These are phyloP conservation scores for Falco punctatus DNA, from an alignment of 2,113 vertebrate species.

Conservation along the genomic window DNA sequence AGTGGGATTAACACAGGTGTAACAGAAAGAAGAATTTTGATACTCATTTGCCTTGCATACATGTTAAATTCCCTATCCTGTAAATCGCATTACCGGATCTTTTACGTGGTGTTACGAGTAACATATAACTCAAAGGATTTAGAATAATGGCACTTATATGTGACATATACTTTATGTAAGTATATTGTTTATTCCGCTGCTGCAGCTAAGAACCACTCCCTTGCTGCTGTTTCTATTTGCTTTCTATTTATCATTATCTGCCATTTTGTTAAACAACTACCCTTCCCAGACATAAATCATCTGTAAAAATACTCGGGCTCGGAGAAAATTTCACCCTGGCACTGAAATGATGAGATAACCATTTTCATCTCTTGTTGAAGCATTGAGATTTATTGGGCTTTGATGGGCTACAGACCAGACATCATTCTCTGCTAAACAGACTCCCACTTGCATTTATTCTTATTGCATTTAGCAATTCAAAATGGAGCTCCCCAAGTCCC, in stretches of 20 bases:
- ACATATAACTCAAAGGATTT: constrained; percentile 48
- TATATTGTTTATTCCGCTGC: constrained; percentile 76
- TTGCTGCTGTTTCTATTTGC: constrained; percentile 77
- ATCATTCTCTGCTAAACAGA: constrained; percentile 90
- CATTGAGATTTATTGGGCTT: constrained; percentile 96
- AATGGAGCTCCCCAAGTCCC: constrained; percentile 72
- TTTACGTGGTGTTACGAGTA: constrained; percentile 56
- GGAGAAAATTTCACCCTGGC: constrained; percentile 81
- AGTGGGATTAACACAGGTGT: constrained; percentile 11
- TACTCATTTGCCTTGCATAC: constrained; percentile 36
- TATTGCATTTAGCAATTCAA: constrained; percentile 86
- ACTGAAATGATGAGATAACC: constrained; percentile 89
- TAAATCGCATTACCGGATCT: constrained; percentile 59
- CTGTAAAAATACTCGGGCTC: constrained; percentile 81
- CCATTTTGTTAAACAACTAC: constrained; percentile 84
- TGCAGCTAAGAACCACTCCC: constrained; percentile 71
- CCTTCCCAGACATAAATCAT: constrained; percentile 81
- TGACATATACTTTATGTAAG: constrained; percentile 73
- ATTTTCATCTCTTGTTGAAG: constrained; percentile 89
- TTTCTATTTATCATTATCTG: constrained; percentile 82
- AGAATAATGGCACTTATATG: constrained; percentile 69
- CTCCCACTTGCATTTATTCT: constrained; percentile 92
- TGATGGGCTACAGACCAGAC: constrained; percentile 89
- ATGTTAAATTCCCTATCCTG: constrained; percentile 42
- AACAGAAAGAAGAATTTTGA: constrained; percentile 36